These are phyloP conservation scores for Watsonalla cultraria DNA, from an alignment of 2,888 invertebrate genomes.

Conservation along the genomic window DNA sequence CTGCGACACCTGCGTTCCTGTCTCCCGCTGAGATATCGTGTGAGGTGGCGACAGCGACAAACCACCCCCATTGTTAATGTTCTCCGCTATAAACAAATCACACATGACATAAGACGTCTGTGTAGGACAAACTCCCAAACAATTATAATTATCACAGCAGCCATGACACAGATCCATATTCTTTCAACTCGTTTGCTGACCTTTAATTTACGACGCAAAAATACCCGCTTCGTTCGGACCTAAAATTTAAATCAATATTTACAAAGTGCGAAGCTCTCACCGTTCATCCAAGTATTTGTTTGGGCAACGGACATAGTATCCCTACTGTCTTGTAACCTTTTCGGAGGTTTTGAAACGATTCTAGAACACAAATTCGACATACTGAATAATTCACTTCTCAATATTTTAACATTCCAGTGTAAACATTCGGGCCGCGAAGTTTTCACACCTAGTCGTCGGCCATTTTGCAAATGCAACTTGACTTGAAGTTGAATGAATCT, in stretches of 20 bases:
- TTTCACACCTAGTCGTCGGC: conserved; percentile 37
- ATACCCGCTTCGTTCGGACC: conserved; percentile 26
- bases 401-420: conserved; percentile 34
- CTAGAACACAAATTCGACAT: conserved; percentile 89
- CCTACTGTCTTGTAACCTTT: conserved; percentile 86
- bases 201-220: conserved; percentile 26
- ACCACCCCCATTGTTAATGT: conserved; percentile 86
- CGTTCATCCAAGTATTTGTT: conserved; percentile 92
- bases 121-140: background rate
- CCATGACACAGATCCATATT: conserved; percentile 13
- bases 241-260: conserved; percentile 48
- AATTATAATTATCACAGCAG: background rate
- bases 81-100: conserved; percentile 79
- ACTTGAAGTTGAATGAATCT: background rate
- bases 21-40: conserved; percentile 84
- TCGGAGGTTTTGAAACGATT: conserved; percentile 85
- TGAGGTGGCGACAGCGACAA: conserved; percentile 86
- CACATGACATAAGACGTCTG: conserved; percentile 3
- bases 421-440: conserved; percentile 42
- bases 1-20: conserved; percentile 85
- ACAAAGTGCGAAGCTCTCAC: conserved; percentile 80
- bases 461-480: conserved; percentile 40
- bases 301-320: conserved; percentile 87
- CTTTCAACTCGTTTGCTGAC: conserved; percentile 28
- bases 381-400: conserved; percentile 28